phyloP scores from a whole-genome alignment of 2,888 invertebrate genomes.

The Agapetus fuscipes region DNA sequence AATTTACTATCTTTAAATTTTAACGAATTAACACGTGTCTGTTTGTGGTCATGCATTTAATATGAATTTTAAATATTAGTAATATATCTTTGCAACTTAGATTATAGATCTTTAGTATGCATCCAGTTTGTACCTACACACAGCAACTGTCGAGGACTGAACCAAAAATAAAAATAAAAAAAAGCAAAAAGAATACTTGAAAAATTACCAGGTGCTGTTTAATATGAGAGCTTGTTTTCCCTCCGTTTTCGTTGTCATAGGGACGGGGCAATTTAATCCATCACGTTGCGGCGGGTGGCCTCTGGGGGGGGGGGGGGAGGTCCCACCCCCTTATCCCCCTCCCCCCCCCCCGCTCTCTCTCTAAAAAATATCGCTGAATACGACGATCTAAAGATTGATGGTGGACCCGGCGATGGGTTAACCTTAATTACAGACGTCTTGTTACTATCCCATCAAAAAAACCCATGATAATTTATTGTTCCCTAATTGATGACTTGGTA shows the following conservation, averaged over 20 bases:
- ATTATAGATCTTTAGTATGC: no score
- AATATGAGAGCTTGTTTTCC: slow-evolving; percentile 44
- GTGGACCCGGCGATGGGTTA: slow-evolving; percentile 11
- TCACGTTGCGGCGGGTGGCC: slow-evolving; percentile 28
- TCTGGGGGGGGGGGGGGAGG: slow-evolving; percentile 8
- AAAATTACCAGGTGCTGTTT: slow-evolving; percentile 49
- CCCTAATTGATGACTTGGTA: no score
- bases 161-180: no score
- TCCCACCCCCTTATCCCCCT: not conserved
- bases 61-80: no score
- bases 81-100: no score
- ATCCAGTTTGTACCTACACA: no score
- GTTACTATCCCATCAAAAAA: slow-evolving; percentile 3
- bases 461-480: no score
- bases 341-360: not conserved
- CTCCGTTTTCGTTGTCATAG: slow-evolving; percentile 42
- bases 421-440: slow-evolving; percentile 17
- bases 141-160: slow-evolving; percentile 23
- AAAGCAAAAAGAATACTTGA: slow-evolving; percentile 45
- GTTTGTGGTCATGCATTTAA: no score
- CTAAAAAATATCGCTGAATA: slow-evolving; percentile 18
- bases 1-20: no score
- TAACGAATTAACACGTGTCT: no score
- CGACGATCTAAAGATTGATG: slow-evolving; percentile 18
- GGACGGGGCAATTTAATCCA: slow-evolving; percentile 49